A percentile compares a stretch with the other conserved stretches of the same genome.
phyloP scores from a whole-genome alignment of 2,888 invertebrate species.

The Melanargia galathea region DNA sequence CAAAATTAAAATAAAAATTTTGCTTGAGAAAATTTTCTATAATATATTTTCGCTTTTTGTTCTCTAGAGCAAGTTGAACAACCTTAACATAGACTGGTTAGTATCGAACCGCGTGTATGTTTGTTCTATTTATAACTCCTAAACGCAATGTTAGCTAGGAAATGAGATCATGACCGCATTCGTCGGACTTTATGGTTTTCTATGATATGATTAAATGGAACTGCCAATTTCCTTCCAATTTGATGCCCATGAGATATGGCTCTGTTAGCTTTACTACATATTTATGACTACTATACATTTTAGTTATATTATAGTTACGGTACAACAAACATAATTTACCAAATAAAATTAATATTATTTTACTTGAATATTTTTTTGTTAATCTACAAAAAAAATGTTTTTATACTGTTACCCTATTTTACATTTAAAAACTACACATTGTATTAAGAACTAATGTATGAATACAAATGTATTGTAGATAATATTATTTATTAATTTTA shows the following conservation, averaged over 20 bases:
- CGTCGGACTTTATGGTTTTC: conserved; percentile 51
- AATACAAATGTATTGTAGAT: too few species aligned
- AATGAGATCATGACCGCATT: conserved; percentile 60
- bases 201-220: conserved; percentile 36
- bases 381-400: background rate
- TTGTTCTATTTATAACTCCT: conserved; percentile 40
- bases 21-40: background rate
- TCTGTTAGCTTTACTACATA: conserved; percentile 11
- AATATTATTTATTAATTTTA: too few species aligned
- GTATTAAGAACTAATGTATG: too few species aligned
- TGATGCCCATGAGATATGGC: conserved; percentile 21
- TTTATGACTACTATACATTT: conserved; percentile 15
- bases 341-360: background rate
- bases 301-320: too few species aligned
- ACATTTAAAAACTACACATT: too few species aligned
- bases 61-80: conserved; percentile 15
- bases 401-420: too few species aligned
- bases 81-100: conserved; percentile 34
- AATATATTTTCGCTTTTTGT: background rate
- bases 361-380: background rate
- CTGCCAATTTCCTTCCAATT: conserved; percentile 21
- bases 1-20: too few species aligned
- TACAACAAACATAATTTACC: conserved; percentile 13
- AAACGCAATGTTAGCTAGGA: conserved; percentile 47
- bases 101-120: conserved; percentile 31